Evolutionary conservation across 2,797 vertebrate genomes (phyloP), one percentile per base, ranked within the genome.

Genomic region (Hapalemur alaotrensis): DNA sequence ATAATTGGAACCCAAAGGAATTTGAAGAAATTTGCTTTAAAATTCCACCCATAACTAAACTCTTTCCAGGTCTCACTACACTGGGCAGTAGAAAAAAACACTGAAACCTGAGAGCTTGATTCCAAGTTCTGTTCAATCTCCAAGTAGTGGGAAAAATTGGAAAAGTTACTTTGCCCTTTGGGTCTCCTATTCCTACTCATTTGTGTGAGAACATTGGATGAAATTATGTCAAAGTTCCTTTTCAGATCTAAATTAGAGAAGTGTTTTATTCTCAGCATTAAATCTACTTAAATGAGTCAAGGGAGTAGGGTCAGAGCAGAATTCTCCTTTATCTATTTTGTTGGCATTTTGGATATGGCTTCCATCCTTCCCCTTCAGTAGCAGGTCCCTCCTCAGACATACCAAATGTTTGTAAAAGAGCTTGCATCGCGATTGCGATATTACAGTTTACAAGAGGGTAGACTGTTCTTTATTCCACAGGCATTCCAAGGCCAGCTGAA

Each of bases 211-310:
- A 20, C 28, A 82, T 9, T 63, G 20, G 30, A 78, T 30, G 61
- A 84, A 84, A 79, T 84, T 46, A 61, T n/a, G 41, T 61, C 25
- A 81, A 84, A 69, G 1, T 50, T 84, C 22, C 23, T 46, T 88
- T 95, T 84, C 30, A 80, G 38, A 80, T 75, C 8, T 84, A 93
- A 91, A 72, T 90, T 93, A 75, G 23, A 93, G 82, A 92, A 63
- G 2, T 7, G 12, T 95, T 91, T 63, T 79, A 38, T 86, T 81
- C 38, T 82, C 30, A 70, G 20, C 41, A 85, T 43, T 57, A 78
- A 46, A 76, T 95, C 32, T 72, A 50, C n/a, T 76, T 63, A 65
- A 87, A 91, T 94, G 57, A 0, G 25, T 80, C 50, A 85, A 81
- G 46, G n/a, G 35, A 76, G 17, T 84, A 65, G 83, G 32, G 72